phyloP scores from a whole-genome alignment of 2,113 vertebrate genomes.

The Indicator indicator region DNA sequence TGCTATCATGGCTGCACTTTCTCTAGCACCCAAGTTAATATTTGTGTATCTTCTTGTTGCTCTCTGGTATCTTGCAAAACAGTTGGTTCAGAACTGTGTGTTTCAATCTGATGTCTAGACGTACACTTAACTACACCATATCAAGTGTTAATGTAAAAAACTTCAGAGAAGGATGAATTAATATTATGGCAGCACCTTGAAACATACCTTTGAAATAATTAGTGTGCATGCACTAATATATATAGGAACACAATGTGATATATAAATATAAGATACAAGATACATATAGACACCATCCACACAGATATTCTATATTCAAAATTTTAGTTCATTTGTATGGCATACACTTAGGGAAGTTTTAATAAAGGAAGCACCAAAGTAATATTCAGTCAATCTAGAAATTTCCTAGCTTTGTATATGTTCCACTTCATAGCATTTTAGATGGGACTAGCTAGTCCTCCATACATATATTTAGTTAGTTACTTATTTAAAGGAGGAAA shows the following conservation, averaged over 20 bases:
- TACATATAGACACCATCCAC: not conserved
- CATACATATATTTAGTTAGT: not conserved
- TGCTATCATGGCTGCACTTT: rapidly evolving
- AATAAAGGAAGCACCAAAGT: not conserved
- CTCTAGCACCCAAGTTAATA: not conserved
- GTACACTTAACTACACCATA: not conserved
- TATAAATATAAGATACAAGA: not conserved
- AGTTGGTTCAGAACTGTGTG: not conserved
- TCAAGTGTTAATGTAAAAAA: not conserved
- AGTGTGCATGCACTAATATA: not conserved
- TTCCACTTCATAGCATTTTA: not conserved
- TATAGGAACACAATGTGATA: not conserved
- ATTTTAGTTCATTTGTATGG: not conserved
- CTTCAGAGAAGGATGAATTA: rapidly evolving
- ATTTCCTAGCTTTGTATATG: not conserved
- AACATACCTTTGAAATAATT: not conserved
- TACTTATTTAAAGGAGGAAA: not conserved
- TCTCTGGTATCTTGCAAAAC: not conserved
- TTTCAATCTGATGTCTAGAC: not conserved
- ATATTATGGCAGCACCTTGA: not conserved
- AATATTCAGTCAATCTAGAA: not conserved
- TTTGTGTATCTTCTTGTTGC: not conserved
- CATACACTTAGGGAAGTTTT: not conserved
- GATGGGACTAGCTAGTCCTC: not conserved
- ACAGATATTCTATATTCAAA: not conserved